Evolutionary conservation across 2,113 vertebrate genomes (phyloP).

Genomic region (Marmota monax): DNA sequence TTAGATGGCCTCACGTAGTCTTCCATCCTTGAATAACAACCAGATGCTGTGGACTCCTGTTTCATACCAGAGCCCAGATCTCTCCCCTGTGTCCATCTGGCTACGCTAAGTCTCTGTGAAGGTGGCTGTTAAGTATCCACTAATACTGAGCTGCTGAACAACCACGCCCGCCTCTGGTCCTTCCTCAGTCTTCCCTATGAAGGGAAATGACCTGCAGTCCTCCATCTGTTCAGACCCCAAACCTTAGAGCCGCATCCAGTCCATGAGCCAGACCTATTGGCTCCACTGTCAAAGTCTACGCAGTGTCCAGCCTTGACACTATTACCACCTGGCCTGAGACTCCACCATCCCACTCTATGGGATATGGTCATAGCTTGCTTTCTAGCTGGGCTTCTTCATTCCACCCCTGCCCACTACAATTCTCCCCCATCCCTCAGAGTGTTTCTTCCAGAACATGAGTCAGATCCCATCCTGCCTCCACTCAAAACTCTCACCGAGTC

Average conservation of each 20-base stretch:
- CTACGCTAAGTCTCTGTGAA: background rate
- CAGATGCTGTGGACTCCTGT: background rate
- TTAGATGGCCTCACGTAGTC: background rate
- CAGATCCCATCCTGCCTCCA: background rate
- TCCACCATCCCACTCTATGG: background rate
- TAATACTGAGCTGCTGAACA: background rate
- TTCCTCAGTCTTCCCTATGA: background rate
- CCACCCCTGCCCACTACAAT: background rate
- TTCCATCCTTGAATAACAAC: background rate
- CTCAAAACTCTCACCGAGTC: background rate
- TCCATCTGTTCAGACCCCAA: background rate
- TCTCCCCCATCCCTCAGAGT: too few species aligned
- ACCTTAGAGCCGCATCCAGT: background rate
- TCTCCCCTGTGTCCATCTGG: background rate
- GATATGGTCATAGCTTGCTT: background rate
- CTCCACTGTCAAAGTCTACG: background rate
- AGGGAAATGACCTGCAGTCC: background rate
- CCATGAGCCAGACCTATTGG: background rate
- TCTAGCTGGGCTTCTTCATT: background rate
- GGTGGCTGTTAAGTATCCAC: background rate
- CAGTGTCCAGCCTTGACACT: fast-evolving
- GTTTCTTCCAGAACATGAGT: background rate
- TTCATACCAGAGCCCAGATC: background rate
- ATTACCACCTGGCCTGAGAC: background rate
- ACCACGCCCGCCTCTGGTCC: background rate